Base-by-base conservation (phyloP, 92 coral and sea anemone species). In the Zoanthus sociatus region DNA sequence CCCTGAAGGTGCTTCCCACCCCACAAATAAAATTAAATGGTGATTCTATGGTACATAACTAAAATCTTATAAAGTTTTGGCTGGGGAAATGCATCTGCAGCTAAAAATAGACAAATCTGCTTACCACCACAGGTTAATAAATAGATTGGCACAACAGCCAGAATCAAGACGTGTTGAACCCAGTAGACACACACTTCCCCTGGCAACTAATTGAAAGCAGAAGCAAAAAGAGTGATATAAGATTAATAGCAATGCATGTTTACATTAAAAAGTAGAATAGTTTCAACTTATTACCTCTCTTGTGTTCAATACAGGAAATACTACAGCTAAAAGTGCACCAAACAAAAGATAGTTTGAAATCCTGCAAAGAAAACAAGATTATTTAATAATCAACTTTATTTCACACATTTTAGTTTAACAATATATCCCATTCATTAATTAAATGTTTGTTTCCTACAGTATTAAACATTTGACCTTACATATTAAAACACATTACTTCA, bases 301-400 rank as follows among this genome's bases (percentile, higher is more conserved):
- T 53, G 97, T 95, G 77, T 95, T 95, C 45, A 95, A 90, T 58
- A 94, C 98, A 32, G 98, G 98, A 46, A 95, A 92, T 46, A 95
- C 61, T 14, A 95, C 86, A n/a, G 98, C 98, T 67, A 94, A 87
- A 14, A 95, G 88, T 37, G 98, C 98, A 83, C 98, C 98, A 94
- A 95, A 95, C 26, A 95, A 83, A 6, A 95, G 78, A 84, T 95
- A 94, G 87, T 86, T 95, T 45, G 93, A 93, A 82, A 95, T 83
- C 79, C 98, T 95, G 66, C 20, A 31, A 51, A 16, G 54, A 45
- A 55, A 45, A 6, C 30, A 42, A 8, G 13, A 8, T 32, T n/a
- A 10, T 14, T 17, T 12, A 6, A 9, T 10, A 14, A 33, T 3
- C 72, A 67, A 5, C 21, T 20, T 18, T 7, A 17, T 20, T 67